phyloP scores from a whole-genome alignment of 37 sponge, comb jelly and placozoan species.

The Lycopodina hypogea region DNA sequence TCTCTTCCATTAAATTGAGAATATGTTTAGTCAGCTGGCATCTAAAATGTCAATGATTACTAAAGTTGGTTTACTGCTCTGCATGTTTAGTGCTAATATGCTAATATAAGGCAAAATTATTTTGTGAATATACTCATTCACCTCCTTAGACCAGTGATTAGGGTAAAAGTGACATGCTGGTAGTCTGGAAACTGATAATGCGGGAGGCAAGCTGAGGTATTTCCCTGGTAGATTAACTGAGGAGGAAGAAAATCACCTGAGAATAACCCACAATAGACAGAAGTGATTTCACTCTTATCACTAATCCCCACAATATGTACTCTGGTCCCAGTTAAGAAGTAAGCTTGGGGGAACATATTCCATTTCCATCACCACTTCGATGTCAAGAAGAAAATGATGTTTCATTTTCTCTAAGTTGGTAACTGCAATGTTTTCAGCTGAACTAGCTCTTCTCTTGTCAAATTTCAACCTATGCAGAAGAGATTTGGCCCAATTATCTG shows the following conservation, averaged over 20 bases:
- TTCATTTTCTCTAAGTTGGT: background rate
- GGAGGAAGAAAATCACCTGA: slow-evolving; percentile 10
- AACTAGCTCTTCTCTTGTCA: too few species aligned
- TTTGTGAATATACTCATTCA: background rate
- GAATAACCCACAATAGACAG: background rate
- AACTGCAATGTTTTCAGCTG: too few species aligned
- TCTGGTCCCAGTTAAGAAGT: slow-evolving; percentile 1
- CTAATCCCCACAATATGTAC: background rate
- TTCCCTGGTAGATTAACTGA: background rate
- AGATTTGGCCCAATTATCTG: too few species aligned
- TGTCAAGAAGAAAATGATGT: background rate
- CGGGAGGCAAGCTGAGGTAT: background rate
- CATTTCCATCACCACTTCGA: background rate
- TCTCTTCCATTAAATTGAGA: too few species aligned
- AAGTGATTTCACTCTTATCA: background rate
- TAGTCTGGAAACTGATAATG: background rate
- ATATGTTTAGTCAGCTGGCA: too few species aligned
- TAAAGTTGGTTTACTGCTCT: too few species aligned
- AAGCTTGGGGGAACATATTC: background rate
- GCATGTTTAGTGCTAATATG: too few species aligned
- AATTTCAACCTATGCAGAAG: too few species aligned
- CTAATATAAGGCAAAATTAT: too few species aligned
- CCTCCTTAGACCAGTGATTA: background rate
- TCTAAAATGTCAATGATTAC: too few species aligned
- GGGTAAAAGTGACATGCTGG: background rate